phyloP scores from a whole-genome alignment of 2,888 invertebrate species.

The Hymenopus coronatus region DNA sequence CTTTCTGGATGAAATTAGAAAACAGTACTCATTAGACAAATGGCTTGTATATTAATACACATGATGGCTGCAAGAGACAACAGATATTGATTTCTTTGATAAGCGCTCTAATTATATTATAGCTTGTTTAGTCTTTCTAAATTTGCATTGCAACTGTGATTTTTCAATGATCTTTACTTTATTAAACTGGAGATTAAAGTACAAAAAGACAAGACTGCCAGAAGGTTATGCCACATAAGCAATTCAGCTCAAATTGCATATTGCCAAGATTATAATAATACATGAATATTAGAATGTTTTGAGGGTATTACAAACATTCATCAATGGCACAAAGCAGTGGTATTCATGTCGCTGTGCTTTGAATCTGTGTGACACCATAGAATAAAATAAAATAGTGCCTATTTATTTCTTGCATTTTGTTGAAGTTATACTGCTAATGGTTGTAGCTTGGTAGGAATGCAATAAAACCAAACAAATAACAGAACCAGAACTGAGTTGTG shows the following conservation, averaged over 20 bases:
- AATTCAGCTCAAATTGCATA: not conserved
- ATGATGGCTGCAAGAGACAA: not conserved
- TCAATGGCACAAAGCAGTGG: not conserved
- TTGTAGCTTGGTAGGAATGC: not conserved
- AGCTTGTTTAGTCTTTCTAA: not conserved
- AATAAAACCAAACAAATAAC: not conserved
- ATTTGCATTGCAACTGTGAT: not conserved
- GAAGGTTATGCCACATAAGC: not conserved
- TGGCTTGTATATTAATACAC: not conserved
- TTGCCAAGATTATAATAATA: not conserved
- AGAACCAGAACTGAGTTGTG: not conserved
- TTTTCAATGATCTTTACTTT: not conserved
- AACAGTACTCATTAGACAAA: not conserved
- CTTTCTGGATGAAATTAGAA: not conserved
- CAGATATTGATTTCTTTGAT: not conserved
- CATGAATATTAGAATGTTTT: not conserved
- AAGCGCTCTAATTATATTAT: not conserved
- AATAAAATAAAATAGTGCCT: not conserved
- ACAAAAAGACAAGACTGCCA: constrained; percentile 15
- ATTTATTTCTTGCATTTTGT: not conserved
- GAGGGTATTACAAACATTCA: not conserved
- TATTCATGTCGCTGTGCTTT: not conserved
- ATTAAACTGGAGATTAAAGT: not conserved
- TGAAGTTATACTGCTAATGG: not conserved
- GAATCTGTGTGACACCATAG: not conserved